These are phyloP conservation scores for Polietes domitor DNA, from an alignment of 2,888 invertebrate species.

Conservation along the genomic window DNA sequence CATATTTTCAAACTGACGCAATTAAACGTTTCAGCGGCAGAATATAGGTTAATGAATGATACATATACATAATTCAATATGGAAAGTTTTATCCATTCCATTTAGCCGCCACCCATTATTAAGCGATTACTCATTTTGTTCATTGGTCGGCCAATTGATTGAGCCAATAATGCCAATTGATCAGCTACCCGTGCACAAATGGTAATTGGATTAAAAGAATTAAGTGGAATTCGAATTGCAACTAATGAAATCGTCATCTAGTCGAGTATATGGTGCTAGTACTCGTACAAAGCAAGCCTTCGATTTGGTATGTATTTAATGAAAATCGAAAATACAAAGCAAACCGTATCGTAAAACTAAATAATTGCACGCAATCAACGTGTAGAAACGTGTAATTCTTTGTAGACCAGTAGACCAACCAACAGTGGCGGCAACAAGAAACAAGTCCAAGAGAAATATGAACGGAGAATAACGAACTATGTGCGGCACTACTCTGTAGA, in stretches of 20 bases:
- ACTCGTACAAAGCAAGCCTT: slow-evolving; percentile 50
- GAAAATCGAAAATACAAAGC: slow-evolving; percentile 39
- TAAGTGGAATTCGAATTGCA: slow-evolving; percentile 37
- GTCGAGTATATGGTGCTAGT: too few species aligned
- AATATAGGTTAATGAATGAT: slow-evolving; percentile 12
- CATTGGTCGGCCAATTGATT: not conserved
- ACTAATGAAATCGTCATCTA: slow-evolving; percentile 55
- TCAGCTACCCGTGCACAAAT: slow-evolving; percentile 34
- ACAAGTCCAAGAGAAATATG: too few species aligned
- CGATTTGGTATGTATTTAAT: slow-evolving; percentile 38
- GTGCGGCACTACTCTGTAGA: too few species aligned
- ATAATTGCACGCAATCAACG: slow-evolving; percentile 68
- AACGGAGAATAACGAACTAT: too few species aligned
- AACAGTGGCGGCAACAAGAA: too few species aligned
- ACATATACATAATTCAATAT: not conserved
- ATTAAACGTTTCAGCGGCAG: too few species aligned
- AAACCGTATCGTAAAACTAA: slow-evolving; percentile 59
- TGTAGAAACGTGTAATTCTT: slow-evolving; percentile 34
- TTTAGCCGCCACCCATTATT: slow-evolving; percentile 26
- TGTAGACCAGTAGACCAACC: too few species aligned
- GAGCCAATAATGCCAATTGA: not conserved
- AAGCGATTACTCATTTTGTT: slow-evolving; percentile 3
- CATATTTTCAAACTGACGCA: too few species aligned
- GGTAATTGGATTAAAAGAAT: slow-evolving; percentile 54
- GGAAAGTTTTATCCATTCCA: slow-evolving; percentile 4